phyloP scores from a whole-genome alignment of 2,113 vertebrate genomes.

The Australoheros scitulus region DNA sequence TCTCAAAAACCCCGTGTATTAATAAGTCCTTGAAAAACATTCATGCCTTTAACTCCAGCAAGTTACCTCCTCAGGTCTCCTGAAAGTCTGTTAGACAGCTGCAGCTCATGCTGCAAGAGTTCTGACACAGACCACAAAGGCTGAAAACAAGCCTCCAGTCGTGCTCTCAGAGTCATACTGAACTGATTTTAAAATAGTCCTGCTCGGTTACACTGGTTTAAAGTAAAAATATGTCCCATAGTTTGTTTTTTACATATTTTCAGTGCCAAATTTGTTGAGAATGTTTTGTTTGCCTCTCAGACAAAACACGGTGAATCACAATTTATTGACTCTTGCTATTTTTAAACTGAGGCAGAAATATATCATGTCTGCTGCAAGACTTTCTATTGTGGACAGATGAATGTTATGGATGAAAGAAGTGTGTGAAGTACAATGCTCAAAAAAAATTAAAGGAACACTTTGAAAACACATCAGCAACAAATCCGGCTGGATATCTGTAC shows the following conservation, averaged over 20 bases:
- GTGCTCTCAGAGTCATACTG: conserved; percentile 2
- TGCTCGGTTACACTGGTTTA: conserved; percentile 6
- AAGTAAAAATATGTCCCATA: conserved; percentile 1
- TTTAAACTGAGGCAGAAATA: neutral
- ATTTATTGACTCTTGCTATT: neutral
- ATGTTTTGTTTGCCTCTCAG: neutral
- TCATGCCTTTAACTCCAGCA: neutral
- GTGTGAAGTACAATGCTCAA: neutral
- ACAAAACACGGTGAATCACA: neutral
- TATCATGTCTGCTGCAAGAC: neutral
- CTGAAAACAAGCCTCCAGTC: conserved; percentile 24
- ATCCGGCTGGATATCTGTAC: too few species aligned
- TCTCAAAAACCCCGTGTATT: neutral
- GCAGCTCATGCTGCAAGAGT: neutral
- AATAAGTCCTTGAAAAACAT: neutral
- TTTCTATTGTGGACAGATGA: neutral
- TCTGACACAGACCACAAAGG: neutral
- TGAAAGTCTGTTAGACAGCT: neutral
- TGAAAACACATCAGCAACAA: too few species aligned
- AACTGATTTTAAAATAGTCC: conserved; percentile 28
- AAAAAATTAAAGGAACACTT: too few species aligned
- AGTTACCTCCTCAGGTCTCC: neutral
- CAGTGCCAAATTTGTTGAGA: neutral
- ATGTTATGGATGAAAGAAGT: neutral
- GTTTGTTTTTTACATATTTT: neutral